Evolutionary conservation across 2,888 invertebrate genomes (phyloP).

Genomic region (Drosophila meridiana): DNA sequence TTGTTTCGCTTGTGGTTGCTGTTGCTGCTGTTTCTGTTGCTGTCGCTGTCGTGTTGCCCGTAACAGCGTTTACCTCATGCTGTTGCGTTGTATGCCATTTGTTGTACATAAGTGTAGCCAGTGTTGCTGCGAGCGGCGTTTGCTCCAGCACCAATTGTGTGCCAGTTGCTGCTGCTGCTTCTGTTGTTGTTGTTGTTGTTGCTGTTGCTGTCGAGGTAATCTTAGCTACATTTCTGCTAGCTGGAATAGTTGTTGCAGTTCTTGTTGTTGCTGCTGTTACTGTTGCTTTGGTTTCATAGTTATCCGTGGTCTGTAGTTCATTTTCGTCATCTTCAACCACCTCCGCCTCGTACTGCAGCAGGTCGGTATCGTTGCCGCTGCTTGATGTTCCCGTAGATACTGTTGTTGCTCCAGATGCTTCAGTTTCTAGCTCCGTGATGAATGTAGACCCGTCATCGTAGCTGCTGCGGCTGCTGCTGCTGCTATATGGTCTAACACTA

Average conservation of each 20-base stretch:
- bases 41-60: constrained; percentile 51
- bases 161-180: constrained; percentile 25
- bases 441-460: constrained; percentile 62
- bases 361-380: constrained; percentile 59
- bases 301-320: constrained; percentile 56
- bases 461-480: constrained; percentile 53
- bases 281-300: constrained; percentile 76
- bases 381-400: constrained; percentile 39
- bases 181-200: constrained; percentile 22
- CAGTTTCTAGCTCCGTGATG: constrained; percentile 63
- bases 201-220: constrained; percentile 39
- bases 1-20: constrained; percentile 23
- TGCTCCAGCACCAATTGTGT: constrained; percentile 61
- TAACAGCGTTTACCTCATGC: constrained; percentile 29
- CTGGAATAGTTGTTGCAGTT: constrained; percentile 17
- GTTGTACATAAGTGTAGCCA: constrained; percentile 58
- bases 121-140: constrained; percentile 61
- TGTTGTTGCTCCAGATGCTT: constrained; percentile 51
- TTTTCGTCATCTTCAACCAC: constrained; percentile 50
- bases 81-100: constrained; percentile 64
- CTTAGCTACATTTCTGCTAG: constrained; percentile 20
- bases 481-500: constrained; percentile 66
- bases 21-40: constrained; percentile 22
- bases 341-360: constrained; percentile 59
- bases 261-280: constrained; percentile 54